A percentile compares a stretch with the other conserved stretches of the same genome.
These are phyloP conservation scores for Pardosa pseudoannulata DNA, from an alignment of 2,888 invertebrate genomes.

Conservation along the genomic window DNA sequence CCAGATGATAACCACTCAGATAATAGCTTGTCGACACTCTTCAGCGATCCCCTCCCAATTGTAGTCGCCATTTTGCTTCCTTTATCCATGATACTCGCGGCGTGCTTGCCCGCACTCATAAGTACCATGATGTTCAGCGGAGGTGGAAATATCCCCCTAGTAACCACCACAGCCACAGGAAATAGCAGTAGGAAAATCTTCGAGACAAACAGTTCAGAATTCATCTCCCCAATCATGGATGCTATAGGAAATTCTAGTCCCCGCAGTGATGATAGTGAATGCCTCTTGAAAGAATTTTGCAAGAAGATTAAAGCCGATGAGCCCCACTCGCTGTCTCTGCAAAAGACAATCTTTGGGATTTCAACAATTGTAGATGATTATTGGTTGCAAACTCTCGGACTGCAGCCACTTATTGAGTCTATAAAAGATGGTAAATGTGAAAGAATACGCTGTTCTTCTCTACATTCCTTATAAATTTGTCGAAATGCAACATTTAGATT, in stretches of 20 bases:
- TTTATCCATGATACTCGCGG: conserved; percentile 41
- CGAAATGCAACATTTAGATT: no score
- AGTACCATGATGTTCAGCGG: not conserved
- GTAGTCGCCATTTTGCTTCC: conserved; percentile 36
- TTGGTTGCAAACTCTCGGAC: conserved; percentile 33
- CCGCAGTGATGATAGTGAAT: conserved; percentile 17
- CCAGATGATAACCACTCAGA: not conserved
- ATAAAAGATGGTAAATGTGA: conserved; percentile 50
- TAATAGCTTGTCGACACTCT: not conserved
- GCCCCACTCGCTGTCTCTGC: not conserved
- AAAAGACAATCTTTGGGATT: conserved; percentile 13
- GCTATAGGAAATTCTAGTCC: conserved; percentile 43
- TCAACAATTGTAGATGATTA: conserved; percentile 12
- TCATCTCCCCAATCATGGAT: conserved; percentile 39
- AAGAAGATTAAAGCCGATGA: not conserved
- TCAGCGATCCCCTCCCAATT: conserved; percentile 13
- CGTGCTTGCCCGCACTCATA: conserved; percentile 39
- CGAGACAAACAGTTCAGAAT: conserved; percentile 4
- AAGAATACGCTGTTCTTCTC: conserved; percentile 21
- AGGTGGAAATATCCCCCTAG: conserved; percentile 8
- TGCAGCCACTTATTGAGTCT: conserved; percentile 28
- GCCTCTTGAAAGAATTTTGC: conserved; percentile 37
- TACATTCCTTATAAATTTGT: no score
- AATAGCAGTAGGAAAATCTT: conserved; percentile 29
- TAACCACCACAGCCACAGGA: conserved; percentile 26